Percentiles rank a stretch among this genome's conserved stretches.
Evolutionary conservation across 2,888 invertebrate genomes (phyloP).

Genomic region (Phengaris arion): DNA sequence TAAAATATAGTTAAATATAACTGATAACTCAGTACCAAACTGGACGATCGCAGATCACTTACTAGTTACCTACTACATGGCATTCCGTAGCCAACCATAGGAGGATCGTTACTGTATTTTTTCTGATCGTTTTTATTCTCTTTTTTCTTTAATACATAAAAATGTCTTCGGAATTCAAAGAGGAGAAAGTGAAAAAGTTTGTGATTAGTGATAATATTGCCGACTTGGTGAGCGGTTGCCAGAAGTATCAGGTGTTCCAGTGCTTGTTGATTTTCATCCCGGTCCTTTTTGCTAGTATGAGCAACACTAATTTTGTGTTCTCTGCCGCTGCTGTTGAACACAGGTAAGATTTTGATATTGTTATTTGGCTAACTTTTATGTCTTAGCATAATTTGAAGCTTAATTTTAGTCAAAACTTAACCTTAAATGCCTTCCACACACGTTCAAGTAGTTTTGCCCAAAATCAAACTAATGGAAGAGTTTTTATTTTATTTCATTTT

Average conservation of each 20-base stretch:
- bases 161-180: background rate
- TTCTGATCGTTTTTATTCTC: background rate
- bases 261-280: conserved; percentile 67
- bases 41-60: background rate
- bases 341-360: conserved; percentile 57
- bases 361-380: too few relatives aligned
- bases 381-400: too few relatives aligned
- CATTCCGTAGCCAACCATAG: background rate
- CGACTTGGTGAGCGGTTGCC: conserved; percentile 60
- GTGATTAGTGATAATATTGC: conserved; percentile 34
- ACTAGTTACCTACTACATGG: background rate
- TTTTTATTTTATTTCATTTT: too few relatives aligned
- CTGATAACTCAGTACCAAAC: background rate
- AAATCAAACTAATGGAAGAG: too few relatives aligned
- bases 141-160: background rate
- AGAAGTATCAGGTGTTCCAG: conserved; percentile 64
- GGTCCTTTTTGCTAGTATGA: conserved; percentile 65
- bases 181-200: conserved; percentile 33
- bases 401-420: too few relatives aligned
- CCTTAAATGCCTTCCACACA: too few relatives aligned
- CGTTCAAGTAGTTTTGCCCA: too few relatives aligned
- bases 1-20: background rate
- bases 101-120: background rate
- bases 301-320: conserved; percentile 75
- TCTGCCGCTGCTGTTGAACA: conserved; percentile 66